Percentiles rank a stretch among this genome's conserved stretches.
Evolutionary conservation across 2,113 vertebrate genomes (phyloP).

Genomic region (Sylvietta virens): DNA sequence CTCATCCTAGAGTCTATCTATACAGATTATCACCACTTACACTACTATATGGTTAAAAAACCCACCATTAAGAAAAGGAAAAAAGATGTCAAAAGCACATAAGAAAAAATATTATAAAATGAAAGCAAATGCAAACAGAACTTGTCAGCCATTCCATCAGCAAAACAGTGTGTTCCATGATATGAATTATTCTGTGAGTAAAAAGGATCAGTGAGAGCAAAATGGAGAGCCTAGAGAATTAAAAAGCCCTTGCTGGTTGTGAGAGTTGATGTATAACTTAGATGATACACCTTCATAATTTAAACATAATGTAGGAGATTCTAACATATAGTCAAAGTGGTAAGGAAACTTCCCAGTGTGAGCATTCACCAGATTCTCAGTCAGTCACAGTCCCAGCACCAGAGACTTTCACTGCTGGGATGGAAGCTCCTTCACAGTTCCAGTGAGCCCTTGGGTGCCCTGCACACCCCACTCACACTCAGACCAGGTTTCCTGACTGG

Average conservation of each 20-base stretch:
- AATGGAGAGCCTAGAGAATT: not conserved
- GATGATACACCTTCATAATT: not conserved
- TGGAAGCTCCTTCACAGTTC: accelerated
- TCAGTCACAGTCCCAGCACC: not conserved
- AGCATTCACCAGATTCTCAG: no score
- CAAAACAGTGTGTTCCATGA: accelerated
- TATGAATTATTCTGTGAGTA: not conserved
- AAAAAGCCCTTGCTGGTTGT: not conserved
- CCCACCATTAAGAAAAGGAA: not conserved
- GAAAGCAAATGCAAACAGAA: not conserved
- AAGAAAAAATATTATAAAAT: not conserved
- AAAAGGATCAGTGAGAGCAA: not conserved
- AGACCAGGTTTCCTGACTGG: accelerated
- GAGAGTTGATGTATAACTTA: not conserved
- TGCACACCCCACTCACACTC: not conserved
- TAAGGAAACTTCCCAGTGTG: not conserved
- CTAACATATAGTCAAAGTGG: not conserved
- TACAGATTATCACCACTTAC: not conserved
- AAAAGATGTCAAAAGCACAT: not conserved
- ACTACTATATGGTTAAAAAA: not conserved
- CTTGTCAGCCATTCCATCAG: not conserved
- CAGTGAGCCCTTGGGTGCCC: not conserved
- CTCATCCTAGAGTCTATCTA: not conserved
- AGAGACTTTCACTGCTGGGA: not conserved
- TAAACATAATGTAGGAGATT: not conserved